phyloP scores from a whole-genome alignment of 1,140 invertebrate genomes.

The Cotesia typhae region DNA sequence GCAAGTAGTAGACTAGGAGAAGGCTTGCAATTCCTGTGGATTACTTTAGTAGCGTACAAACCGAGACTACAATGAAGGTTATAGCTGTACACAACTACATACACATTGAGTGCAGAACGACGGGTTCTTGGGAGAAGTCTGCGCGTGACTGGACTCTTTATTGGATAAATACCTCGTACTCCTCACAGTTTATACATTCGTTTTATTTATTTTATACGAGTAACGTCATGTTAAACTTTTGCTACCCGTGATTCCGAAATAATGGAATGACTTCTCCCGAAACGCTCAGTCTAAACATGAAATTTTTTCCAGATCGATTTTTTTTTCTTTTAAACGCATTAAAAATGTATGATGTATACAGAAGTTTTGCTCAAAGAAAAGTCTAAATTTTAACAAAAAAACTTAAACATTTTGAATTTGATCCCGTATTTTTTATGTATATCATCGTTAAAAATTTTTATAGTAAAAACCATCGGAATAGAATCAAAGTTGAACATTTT shows the following conservation, averaged over 20 bases:
- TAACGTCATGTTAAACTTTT: constrained; percentile 25
- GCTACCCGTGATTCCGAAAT: constrained; percentile 30
- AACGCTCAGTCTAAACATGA: neutral
- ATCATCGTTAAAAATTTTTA: no score
- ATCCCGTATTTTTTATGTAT: no score
- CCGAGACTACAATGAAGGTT: constrained; percentile 20
- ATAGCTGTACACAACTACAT: constrained; percentile 3
- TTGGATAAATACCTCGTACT: constrained; percentile 37
- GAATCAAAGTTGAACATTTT: no score
- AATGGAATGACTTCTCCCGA: constrained; percentile 12
- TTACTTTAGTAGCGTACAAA: constrained; percentile 21
- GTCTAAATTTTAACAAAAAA: no score
- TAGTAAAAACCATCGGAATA: no score
- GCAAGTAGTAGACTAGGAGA: constrained; percentile 8
- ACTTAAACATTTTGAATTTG: no score
- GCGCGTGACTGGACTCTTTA: constrained; percentile 41
- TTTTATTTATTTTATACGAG: constrained; percentile 15
- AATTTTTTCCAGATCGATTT: no score
- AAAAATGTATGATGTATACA: no score
- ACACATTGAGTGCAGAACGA: neutral
- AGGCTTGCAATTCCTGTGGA: constrained; percentile 33
- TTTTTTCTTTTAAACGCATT: no score
- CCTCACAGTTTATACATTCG: constrained; percentile 31
- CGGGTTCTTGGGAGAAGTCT: constrained; percentile 10
- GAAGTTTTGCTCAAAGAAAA: no score